Evolutionary conservation across 2,888 invertebrate genomes (phyloP).

Genomic region (Pseudococcus viburni): DNA sequence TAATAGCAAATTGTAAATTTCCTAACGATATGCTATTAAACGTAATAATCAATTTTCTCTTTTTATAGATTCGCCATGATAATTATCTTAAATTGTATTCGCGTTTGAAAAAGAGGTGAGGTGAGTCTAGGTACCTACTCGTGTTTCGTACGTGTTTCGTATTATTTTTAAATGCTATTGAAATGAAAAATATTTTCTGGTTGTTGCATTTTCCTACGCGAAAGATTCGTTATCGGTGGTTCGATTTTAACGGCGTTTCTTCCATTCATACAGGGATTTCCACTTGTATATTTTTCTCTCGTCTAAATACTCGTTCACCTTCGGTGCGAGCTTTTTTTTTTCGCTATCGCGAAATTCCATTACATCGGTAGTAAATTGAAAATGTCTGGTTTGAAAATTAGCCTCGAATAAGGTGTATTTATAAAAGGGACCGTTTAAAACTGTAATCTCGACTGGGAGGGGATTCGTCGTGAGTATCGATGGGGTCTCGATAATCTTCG

Average conservation of each 20-base stretch:
- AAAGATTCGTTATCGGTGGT: not conserved
- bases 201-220: not conserved
- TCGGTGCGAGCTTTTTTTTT: not conserved
- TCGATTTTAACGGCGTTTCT: slow-evolving; percentile 18
- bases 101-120: not conserved
- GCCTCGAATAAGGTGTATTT: slow-evolving; percentile 12
- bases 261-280: not conserved
- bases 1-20: slow-evolving; percentile 58
- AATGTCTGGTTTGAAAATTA: slow-evolving; percentile 34
- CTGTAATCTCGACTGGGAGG: not conserved
- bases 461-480: not conserved
- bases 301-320: not conserved
- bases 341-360: slow-evolving; percentile 3
- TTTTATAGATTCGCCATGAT: slow-evolving; percentile 24
- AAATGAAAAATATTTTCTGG: not conserved
- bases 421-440: not conserved
- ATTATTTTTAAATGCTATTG: slow-evolving; percentile 8
- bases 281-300: not conserved
- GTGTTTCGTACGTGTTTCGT: not conserved
- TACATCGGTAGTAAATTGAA: slow-evolving; percentile 37
- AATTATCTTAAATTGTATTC: slow-evolving; percentile 5
- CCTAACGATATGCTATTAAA: slow-evolving; percentile 59
- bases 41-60: slow-evolving; percentile 58
- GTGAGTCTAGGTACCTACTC: not conserved
- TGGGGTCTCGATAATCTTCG: not conserved